These are phyloP conservation scores for Phenacoccus solenopsis DNA, from an alignment of 1,140 invertebrate genomes.

Conservation along the genomic window DNA sequence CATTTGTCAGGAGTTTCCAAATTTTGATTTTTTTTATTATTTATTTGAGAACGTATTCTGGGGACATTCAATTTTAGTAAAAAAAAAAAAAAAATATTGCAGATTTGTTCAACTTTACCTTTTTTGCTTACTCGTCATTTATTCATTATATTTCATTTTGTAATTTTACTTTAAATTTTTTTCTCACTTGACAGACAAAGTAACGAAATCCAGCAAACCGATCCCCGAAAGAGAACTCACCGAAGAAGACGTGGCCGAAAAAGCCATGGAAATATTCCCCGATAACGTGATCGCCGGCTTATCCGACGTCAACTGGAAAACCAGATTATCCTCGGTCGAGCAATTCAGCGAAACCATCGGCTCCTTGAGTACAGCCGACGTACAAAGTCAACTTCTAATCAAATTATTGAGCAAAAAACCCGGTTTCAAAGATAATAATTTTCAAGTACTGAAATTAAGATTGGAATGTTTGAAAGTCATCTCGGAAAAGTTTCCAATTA, in stretches of 20 bases:
- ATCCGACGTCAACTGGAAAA: conserved; percentile 74
- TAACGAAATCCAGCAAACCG: conserved; percentile 33
- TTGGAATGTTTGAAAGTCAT: conserved; percentile 65
- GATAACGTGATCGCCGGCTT: conserved; percentile 52
- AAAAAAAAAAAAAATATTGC: too few species aligned
- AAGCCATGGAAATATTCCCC: conserved; percentile 47
- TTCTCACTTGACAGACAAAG: conserved; percentile 8
- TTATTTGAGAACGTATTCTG: too few species aligned
- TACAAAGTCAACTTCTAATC: conserved; percentile 61
- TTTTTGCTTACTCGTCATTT: too few species aligned
- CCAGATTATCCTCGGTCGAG: conserved; percentile 61
- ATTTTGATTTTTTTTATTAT: too few species aligned
- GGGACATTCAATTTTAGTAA: too few species aligned
- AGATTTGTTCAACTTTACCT: too few species aligned
- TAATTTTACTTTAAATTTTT: too few species aligned
- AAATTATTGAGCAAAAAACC: conserved; percentile 69
- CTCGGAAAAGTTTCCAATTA: conserved; percentile 59
- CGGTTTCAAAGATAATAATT: conserved; percentile 84
- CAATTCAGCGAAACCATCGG: conserved; percentile 48
- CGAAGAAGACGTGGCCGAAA: conserved; percentile 57
- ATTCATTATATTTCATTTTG: too few species aligned
- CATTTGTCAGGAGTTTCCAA: too few species aligned
- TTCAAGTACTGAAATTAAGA: conserved; percentile 76
- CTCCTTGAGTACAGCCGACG: conserved; percentile 45
- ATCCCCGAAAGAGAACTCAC: conserved; percentile 39